Conservation (phyloP, 2,113 vertebrate genomes). For the Euleptes europaea region DNA sequence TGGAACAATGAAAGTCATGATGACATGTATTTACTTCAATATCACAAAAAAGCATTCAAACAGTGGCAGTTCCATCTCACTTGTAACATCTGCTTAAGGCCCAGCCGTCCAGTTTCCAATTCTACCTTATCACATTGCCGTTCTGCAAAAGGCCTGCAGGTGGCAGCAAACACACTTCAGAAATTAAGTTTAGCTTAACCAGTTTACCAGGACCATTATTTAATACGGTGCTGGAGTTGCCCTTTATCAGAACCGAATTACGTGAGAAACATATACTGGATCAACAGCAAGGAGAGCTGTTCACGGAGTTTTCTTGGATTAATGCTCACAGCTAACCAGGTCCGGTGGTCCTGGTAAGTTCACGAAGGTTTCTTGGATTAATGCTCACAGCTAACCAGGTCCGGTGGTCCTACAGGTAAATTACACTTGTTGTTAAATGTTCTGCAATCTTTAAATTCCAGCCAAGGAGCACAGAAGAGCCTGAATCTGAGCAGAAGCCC, state of each 20-base stretch:
- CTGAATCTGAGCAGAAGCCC: background rate
- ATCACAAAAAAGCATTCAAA: background rate
- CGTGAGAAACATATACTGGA: background rate
- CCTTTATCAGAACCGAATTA: background rate
- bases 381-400: background rate
- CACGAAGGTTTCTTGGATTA: background rate
- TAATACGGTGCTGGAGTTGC: background rate
- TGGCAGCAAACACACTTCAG: background rate
- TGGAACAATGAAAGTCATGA: background rate
- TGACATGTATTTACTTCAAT: background rate
- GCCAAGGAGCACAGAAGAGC: background rate
- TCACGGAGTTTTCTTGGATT: background rate
- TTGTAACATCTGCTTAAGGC: background rate
- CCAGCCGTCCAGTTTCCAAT: background rate
- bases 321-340: background rate
- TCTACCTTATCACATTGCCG: background rate
- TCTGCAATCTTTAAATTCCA: background rate
- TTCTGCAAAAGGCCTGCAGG: background rate
- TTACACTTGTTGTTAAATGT: background rate
- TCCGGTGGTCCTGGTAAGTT: background rate
- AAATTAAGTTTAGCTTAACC: background rate
- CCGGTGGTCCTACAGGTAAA: background rate
- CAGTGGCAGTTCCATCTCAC: background rate
- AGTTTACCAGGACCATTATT: background rate
- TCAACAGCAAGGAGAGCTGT: background rate